These are phyloP conservation scores for Seriola dumerili DNA, from an alignment of 2,113 vertebrate genomes.

Conservation along the genomic window DNA sequence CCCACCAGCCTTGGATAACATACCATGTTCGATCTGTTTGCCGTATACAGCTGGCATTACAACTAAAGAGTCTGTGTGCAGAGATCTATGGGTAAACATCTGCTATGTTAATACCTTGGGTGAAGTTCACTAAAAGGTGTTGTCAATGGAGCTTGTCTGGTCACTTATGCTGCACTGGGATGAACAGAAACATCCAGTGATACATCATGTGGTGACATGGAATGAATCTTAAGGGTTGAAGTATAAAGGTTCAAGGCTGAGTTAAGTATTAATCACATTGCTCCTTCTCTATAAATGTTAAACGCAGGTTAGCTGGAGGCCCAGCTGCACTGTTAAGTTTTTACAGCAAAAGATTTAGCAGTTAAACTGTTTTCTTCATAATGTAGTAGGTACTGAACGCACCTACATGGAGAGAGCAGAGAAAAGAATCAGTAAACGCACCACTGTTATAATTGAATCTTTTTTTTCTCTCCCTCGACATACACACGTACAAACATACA, in stretches of 20 bases:
- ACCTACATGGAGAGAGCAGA: not conserved
- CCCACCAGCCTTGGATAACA: slow-evolving; percentile 26
- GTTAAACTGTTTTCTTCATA: slow-evolving; percentile 38
- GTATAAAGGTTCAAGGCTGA: slow-evolving; percentile 14
- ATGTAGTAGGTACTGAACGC: slow-evolving; percentile 29
- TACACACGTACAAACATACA: slow-evolving; percentile 3
- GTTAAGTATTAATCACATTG: slow-evolving; percentile 53
- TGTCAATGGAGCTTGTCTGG: slow-evolving; percentile 38
- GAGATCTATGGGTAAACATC: slow-evolving; percentile 41
- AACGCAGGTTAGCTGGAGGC: slow-evolving; percentile 28
- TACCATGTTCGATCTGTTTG: slow-evolving; percentile 36
- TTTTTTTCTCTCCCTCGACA: not conserved
- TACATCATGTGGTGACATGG: slow-evolving; percentile 36
- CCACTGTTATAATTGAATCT: not conserved
- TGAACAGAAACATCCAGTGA: slow-evolving; percentile 40
- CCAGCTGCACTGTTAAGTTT: slow-evolving; percentile 24
- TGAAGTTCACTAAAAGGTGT: slow-evolving; percentile 18
- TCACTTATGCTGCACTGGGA: slow-evolving; percentile 29
- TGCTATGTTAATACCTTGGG: slow-evolving; percentile 15
- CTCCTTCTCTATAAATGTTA: slow-evolving; percentile 52
- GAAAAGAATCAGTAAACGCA: not conserved
- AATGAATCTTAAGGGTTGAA: slow-evolving; percentile 40
- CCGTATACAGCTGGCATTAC: slow-evolving; percentile 18
- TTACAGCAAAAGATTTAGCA: slow-evolving; percentile 37
- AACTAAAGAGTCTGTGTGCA: slow-evolving; percentile 17